Evolutionary conservation across 2,113 vertebrate species (phyloP).

Genomic region (Illadopsis cleaveri): DNA sequence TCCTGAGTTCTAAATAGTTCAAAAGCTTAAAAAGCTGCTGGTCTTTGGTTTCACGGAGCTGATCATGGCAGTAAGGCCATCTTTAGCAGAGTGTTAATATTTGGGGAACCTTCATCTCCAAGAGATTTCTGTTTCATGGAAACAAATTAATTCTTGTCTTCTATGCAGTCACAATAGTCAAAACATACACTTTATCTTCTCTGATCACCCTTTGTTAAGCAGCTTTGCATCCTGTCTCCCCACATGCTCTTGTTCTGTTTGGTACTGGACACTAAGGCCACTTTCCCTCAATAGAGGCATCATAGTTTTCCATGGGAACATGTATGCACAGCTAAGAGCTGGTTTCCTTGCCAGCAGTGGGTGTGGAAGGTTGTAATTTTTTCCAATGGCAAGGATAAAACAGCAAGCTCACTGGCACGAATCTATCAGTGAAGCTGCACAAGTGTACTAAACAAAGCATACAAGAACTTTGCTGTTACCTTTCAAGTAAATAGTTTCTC

Average conservation of each 20-base stretch:
- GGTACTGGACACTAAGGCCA: neutral
- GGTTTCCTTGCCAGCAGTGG: neutral
- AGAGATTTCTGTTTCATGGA: neutral
- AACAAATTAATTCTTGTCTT: neutral
- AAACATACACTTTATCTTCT: neutral
- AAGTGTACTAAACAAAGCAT: conserved; percentile 10
- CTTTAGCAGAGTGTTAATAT: neutral
- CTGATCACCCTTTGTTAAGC: neutral
- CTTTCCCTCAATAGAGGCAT: neutral
- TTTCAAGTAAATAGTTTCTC: conserved; percentile 30
- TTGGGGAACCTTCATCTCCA: neutral
- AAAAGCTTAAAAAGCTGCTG: neutral
- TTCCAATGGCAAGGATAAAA: neutral
- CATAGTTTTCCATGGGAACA: neutral
- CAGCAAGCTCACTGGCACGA: neutral
- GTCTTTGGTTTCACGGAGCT: neutral
- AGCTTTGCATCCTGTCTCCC: neutral
- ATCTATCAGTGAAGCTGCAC: neutral
- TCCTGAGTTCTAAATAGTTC: neutral
- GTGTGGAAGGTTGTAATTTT: neutral
- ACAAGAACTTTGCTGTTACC: neutral
- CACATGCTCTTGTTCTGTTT: neutral
- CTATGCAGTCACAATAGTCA: neutral
- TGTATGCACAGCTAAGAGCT: neutral
- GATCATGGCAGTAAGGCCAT: neutral